Percentiles rank a stretch among this genome's conserved stretches.
phyloP scores from a whole-genome alignment of 92 coral and sea anemone species.

The Meandrina meandrites region DNA sequence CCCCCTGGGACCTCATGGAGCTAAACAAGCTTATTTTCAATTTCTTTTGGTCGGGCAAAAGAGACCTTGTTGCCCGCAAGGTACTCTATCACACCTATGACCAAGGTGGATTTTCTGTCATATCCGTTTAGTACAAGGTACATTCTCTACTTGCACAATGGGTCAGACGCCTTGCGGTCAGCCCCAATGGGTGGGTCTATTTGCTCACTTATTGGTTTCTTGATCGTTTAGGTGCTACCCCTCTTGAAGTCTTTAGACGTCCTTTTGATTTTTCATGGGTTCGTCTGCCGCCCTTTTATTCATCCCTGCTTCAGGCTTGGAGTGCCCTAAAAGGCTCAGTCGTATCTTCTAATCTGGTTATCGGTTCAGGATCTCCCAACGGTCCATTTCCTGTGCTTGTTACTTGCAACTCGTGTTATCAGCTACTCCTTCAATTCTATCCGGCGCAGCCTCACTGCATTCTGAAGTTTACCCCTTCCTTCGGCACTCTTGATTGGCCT shows the following conservation, averaged over 20 bases:
- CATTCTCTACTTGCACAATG: background rate
- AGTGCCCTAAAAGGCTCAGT: background rate
- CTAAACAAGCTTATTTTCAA: background rate
- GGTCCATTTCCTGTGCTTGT: no score
- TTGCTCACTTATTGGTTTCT: slow-evolving; percentile 1
- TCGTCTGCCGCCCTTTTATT: slow-evolving; percentile 9
- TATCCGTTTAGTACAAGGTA: background rate
- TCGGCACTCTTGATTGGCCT: slow-evolving; percentile 8
- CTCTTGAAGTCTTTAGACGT: background rate
- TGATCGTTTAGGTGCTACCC: background rate
- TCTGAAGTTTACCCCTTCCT: background rate
- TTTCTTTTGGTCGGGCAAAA: background rate
- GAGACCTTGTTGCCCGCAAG: background rate
- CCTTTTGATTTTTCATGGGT: background rate
- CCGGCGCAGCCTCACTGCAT: background rate
- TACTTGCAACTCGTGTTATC: no score
- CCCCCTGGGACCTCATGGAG: background rate
- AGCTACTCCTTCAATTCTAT: no score
- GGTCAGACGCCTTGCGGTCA: background rate
- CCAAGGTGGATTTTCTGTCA: slow-evolving; percentile 1
- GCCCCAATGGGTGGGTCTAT: slow-evolving; percentile 1
- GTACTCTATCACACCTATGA: background rate
- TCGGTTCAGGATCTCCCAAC: no score
- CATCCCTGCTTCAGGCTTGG: slow-evolving; percentile 16
- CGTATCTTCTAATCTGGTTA: no score